Conservation (phyloP, 2,113 vertebrate genomes). For the Lycocorax pyrrhopterus region DNA sequence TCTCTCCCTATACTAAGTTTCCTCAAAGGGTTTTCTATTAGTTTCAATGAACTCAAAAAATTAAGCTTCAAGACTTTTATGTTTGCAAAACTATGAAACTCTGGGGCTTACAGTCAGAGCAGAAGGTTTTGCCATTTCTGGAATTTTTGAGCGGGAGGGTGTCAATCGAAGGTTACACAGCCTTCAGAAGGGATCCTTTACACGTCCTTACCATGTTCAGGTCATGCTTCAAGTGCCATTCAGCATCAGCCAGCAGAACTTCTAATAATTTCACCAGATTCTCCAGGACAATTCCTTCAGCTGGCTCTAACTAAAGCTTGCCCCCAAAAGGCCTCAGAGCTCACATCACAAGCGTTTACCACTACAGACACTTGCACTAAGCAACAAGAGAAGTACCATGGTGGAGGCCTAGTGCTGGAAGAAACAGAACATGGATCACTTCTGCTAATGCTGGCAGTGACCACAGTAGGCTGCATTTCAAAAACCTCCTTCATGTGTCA, state of each 20-base stretch:
- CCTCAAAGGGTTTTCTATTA: slow-evolving; percentile 37
- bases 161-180: background rate
- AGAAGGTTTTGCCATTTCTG: background rate
- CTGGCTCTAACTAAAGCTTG: background rate
- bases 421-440: background rate
- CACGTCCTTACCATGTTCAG: background rate
- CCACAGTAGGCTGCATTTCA: background rate
- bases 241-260: background rate
- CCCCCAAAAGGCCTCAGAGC: background rate
- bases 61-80: background rate
- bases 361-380: background rate
- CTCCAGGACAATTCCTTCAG: background rate
- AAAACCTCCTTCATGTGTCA: background rate
- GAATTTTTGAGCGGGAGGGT: background rate
- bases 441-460: background rate
- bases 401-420: background rate
- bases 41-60: slow-evolving; percentile 36
- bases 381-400: background rate
- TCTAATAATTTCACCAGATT: background rate
- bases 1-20: slow-evolving; percentile 7
- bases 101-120: background rate
- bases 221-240: background rate
- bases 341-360: background rate
- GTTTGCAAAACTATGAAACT: background rate
- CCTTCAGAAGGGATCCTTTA: background rate